Evolutionary conservation across 2,888 invertebrate species (phyloP), one percentile per base, ranked within the genome.

Genomic region (Hyposoter didymator): DNA sequence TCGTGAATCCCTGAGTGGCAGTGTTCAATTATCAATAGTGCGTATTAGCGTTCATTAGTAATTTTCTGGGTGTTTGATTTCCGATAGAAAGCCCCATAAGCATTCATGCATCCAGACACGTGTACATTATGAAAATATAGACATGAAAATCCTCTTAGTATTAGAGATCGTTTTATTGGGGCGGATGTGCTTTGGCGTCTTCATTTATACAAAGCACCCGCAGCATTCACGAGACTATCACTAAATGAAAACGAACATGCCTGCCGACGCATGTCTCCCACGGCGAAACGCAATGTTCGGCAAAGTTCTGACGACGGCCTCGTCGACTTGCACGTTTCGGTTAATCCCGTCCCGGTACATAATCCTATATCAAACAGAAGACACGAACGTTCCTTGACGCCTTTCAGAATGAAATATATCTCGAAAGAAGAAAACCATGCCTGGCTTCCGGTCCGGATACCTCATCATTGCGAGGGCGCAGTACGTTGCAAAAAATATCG

Each of bases 241-340:
- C 55, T 52, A 45, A 66, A 78, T 55, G 52, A 52, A 52, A 52
- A 43, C 67, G 39, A 43, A 12, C 78, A 78, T 64, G 17, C 47
- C 43, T 32, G 17, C 10, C 62, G 47, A 32, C 62, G 47, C 62
- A 47, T 45, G 45, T 75, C 74, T 62, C 43, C 47, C 19, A 78
- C 32, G 22, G 39, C 62, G 28, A 39, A 43, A 69, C 43, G 67
- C 49, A 59, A 45, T 35, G 55, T 78, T 69, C 32, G 55, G 49
- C 67, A 55, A 69, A 78, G 43, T 69, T 55, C 74, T 67, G 78
- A 69, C 66, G 78, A 69, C 43, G 43, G n/a, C 55, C 19, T 69
- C 67, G 64, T 78, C 67, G 28, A 39, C 12, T 66, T 49, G 49
- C 55, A 12, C 22, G 43, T 69, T 69, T 45, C 43, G 43, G 19